Evolutionary conservation across 2,888 invertebrate genomes (phyloP).

Genomic region (Protodeltote pygarga): DNA sequence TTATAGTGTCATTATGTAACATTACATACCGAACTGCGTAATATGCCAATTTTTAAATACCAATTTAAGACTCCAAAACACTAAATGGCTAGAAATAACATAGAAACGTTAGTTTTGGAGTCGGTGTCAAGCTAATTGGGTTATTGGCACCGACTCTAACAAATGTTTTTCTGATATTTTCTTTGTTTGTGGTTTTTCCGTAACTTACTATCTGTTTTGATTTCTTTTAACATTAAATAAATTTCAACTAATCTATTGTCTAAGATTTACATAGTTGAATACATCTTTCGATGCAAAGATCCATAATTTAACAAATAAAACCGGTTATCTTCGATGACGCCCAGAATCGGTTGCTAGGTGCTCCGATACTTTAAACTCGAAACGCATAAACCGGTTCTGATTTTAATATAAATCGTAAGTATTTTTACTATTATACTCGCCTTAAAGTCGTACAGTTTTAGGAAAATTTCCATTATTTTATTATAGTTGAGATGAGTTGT

Average conservation of each 20-base stretch:
- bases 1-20: too few relatives aligned
- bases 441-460: constrained; percentile 1
- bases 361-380: constrained; percentile 15
- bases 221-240: neutral
- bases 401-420: constrained; percentile 32
- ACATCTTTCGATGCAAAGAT: constrained; percentile 34
- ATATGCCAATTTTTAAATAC: too few relatives aligned
- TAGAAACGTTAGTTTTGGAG: too few relatives aligned
- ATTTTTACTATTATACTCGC: constrained; percentile 32
- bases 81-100: too few relatives aligned
- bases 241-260: too few relatives aligned
- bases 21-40: too few relatives aligned
- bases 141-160: too few relatives aligned
- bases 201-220: neutral
- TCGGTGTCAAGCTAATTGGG: too few relatives aligned
- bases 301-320: constrained; percentile 32
- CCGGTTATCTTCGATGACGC: constrained; percentile 26
- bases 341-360: constrained; percentile 36
- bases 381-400: constrained; percentile 39
- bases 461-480: constrained; percentile 24
- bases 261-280: constrained; percentile 28
- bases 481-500: too few relatives aligned
- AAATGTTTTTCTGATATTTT: too few relatives aligned
- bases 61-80: too few relatives aligned
- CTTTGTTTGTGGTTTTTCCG: too few relatives aligned